Percentiles rank a stretch among this genome's conserved stretches.
Conservation (phyloP, 2,888 invertebrate genomes). For the Athalia rosae region DNA sequence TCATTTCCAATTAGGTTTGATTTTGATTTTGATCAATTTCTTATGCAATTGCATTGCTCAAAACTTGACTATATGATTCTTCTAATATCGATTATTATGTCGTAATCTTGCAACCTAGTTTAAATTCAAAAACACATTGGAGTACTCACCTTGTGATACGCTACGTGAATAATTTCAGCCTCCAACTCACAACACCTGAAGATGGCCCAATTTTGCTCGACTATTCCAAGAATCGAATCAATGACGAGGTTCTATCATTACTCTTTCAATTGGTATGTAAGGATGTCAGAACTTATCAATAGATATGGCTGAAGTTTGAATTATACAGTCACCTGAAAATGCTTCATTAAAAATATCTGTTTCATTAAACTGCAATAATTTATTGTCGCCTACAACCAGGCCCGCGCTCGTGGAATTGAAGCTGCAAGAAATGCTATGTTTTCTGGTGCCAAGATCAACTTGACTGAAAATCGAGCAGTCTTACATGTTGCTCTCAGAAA, state of each 20-base stretch:
- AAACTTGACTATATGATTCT: not conserved
- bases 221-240: constrained; percentile 96
- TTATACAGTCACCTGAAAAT: too few species aligned
- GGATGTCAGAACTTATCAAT: not conserved
- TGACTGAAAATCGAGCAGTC: constrained; percentile 97
- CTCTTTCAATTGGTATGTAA: constrained; percentile 85
- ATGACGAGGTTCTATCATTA: constrained; percentile 83
- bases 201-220: constrained; percentile 96
- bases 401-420: constrained; percentile 86
- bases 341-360: not conserved
- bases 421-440: constrained; percentile 94
- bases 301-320: not conserved
- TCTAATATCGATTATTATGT: not conserved
- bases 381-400: constrained; percentile 71
- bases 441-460: constrained; percentile 95
- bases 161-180: constrained; percentile 75
- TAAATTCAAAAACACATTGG: not conserved
- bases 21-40: constrained; percentile 27
- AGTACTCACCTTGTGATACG: constrained; percentile 16
- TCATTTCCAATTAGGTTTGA: not conserved
- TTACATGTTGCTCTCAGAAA: constrained; percentile 96
- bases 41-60: not conserved
- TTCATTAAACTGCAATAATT: constrained; percentile 8
- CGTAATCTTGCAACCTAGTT: constrained; percentile 11
- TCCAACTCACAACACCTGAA: constrained; percentile 84